Percentiles rank a stretch among this genome's conserved stretches.
Conservation (phyloP, 37 sponge, comb jelly and placozoan genomes). For the Ephydatia muelleri region DNA sequence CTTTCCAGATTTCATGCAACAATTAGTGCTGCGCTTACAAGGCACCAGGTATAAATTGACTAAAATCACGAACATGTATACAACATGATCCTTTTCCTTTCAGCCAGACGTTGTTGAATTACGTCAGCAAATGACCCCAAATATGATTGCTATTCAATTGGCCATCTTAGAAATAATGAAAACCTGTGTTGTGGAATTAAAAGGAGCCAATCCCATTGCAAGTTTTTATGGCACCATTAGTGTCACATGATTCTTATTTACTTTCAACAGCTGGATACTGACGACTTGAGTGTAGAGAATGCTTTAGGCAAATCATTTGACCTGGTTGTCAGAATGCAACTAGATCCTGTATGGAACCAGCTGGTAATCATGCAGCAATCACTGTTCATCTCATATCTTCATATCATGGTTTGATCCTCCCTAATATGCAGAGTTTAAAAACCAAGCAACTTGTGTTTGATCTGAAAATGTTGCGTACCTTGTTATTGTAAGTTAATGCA, state of each 20-base stretch:
- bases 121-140: constrained; percentile 79
- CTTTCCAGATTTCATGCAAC: constrained; percentile 88
- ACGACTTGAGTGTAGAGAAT: constrained; percentile 80
- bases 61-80: neutral
- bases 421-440: constrained; percentile 65
- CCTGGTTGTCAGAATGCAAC: constrained; percentile 65
- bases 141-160: constrained; percentile 83
- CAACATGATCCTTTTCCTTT: neutral
- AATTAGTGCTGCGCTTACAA: constrained; percentile 57
- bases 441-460: constrained; percentile 86
- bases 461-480: constrained; percentile 62
- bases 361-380: constrained; percentile 51
- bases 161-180: constrained; percentile 88
- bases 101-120: constrained; percentile 95
- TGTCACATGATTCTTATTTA: no score
- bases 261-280: constrained; percentile 82
- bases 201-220: constrained; percentile 61
- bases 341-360: constrained; percentile 93
- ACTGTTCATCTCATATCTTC: neutral
- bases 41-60: constrained; percentile 64
- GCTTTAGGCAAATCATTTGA: constrained; percentile 78
- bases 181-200: constrained; percentile 82
- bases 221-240: no score
- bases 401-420: neutral
- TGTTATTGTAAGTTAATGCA: constrained; percentile 76